A percentile compares a stretch with the other conserved stretches of the same genome.
phyloP scores from a whole-genome alignment of 2,113 vertebrate species.

The Malurus alboscapulatus region DNA sequence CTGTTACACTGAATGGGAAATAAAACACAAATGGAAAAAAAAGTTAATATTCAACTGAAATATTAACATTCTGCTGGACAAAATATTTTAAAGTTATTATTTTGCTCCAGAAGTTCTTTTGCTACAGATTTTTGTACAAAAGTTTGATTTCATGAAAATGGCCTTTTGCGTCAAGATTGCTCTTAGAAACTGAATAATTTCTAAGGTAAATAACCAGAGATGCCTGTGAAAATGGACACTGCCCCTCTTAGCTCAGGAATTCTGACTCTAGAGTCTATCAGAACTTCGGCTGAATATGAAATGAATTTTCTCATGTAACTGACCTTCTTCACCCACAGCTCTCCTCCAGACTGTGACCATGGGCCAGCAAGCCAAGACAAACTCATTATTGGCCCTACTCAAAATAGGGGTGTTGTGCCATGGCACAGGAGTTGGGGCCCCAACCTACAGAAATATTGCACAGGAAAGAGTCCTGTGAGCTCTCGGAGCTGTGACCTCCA shows the following conservation, averaged over 20 bases:
- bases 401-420: accelerated
- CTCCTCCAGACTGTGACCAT: not conserved
- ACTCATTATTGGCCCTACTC: not conserved
- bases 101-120: not conserved
- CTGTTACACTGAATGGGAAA: not conserved
- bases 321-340: not conserved
- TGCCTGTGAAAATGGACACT: not conserved
- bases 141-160: not conserved
- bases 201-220: not conserved
- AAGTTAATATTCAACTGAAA: not conserved
- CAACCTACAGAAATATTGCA: accelerated
- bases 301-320: not conserved
- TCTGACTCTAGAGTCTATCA: not conserved
- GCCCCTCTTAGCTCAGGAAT: not conserved
- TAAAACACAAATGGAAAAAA: not conserved
- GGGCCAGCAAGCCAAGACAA: not conserved
- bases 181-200: not conserved
- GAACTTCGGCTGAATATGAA: not conserved
- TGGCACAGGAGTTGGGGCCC: not conserved
- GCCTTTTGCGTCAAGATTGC: not conserved
- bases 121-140: not conserved
- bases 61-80: not conserved
- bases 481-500: not conserved
- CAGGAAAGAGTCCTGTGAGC: not conserved
- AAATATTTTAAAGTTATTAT: not conserved